Evolutionary conservation across 1,140 invertebrate genomes (phyloP), one percentile per base, ranked within the genome.

Genomic region (Homalodisca vitripennis): DNA sequence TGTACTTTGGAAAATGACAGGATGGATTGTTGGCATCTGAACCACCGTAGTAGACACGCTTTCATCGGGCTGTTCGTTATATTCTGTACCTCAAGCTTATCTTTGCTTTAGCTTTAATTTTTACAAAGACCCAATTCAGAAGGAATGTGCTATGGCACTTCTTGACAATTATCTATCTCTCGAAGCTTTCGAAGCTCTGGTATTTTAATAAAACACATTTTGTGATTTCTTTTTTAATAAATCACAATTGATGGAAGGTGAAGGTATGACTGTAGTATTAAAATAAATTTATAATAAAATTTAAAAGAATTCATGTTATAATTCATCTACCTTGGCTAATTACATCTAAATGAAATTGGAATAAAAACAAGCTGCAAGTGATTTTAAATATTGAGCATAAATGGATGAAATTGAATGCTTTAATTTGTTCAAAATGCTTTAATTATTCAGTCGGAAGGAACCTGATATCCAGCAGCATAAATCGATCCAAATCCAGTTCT

Each of bases 261-360:
- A 66, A 66, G 63, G 63, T 66, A 66, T 66, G 63, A 46, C 32
- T 66, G 63, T 66, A 66, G 63, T 66, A 66, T 66, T 66, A 66
- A 66, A 66, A 66, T 66, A 66, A 66, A 66, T 66, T 66, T 66
- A 66, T 66, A 66, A 66, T 66, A 66, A 66, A 66, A 66, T 47
- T 63, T 27, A 63, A 63, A 66, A 29, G 24, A 66, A 66, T 22
- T 64, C 26, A 26, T 66, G 41, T 46, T 46, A 17, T 26, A 24
- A 1, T 26, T 41, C 27, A 30, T 10, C 27, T 47, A 27, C 26
- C 55, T 24, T 60, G 48, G n/a, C n/a, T n/a, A n/a, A n/a, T n/a
- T n/a, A n/a, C n/a, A n/a, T n/a, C n/a, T n/a, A n/a, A n/a, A n/a
- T n/a, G n/a, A n/a, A n/a, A n/a, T n/a, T n/a, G n/a, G n/a, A n/a